Base-by-base conservation (phyloP, 2,888 invertebrate species). In the Napeogenes inachia region DNA sequence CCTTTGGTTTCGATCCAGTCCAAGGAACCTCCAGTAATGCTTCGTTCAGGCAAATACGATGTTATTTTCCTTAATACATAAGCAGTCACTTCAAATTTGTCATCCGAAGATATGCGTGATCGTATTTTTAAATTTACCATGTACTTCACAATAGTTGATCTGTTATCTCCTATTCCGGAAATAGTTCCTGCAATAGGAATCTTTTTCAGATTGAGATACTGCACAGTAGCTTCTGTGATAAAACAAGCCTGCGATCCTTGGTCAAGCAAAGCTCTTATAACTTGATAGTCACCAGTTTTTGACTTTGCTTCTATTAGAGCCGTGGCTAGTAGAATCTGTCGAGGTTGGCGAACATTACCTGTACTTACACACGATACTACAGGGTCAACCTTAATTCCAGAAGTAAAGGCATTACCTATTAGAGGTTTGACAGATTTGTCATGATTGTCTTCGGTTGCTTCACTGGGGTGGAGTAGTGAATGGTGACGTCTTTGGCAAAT, bases 201-300 rank as follows among this genome's bases (percentile, higher is more conserved):
- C 13, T 56, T 56, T 54, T 70, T 69, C 0, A 74, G 57, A 2
- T 65, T 46, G 0, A 74, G 56, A 3, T 60, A 45, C 55, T 72
- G 73, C 0, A 69, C 71, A 21, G 68, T 60, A 5, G 71, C 38
- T n/a, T 74, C 74, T 0, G 72, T 72, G 3, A 75, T 68, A 54
- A 75, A 74, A 10, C 66, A 73, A 12, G 70, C 70, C 50, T 74
- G 68, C 10, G 74, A 73, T 2, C 74, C 73, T 42, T 71, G 72
- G 58, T 73, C 74, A 6, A 75, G 12, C 42, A 74, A 62, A 2
- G 71, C 71, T 56, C 72, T 33, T 4, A 4, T 59, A 47, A 12
- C 66, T 13, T 45, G 64, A 30, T 4, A 10, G 33, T 56, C 21
- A 13, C 64, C 69, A 38, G 42, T 54, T 42, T 61, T 61, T 8